phyloP scores from a whole-genome alignment of 2,113 vertebrate genomes.

The Pampusana beccarii region DNA sequence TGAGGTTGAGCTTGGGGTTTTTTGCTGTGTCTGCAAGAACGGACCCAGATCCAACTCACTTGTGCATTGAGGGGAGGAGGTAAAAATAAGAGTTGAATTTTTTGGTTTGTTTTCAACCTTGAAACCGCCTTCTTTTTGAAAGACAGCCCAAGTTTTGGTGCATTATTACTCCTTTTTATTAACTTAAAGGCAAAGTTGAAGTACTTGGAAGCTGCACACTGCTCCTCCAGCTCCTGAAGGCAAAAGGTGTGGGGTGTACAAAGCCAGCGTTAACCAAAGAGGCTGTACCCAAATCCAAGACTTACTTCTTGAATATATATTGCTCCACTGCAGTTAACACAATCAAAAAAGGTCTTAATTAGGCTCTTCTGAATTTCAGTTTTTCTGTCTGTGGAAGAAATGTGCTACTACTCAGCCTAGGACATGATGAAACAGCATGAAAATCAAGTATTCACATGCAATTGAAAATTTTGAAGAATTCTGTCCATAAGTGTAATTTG shows the following conservation, averaged over 20 bases:
- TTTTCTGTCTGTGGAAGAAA: background rate
- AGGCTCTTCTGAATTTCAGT: background rate
- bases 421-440: background rate
- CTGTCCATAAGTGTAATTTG: background rate
- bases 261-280: background rate
- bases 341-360: background rate
- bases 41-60: background rate
- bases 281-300: background rate
- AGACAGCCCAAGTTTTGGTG: background rate
- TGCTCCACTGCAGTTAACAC: background rate
- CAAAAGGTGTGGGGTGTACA: background rate
- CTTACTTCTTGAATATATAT: background rate
- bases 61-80: background rate
- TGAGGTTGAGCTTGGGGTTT: rapidly evolving
- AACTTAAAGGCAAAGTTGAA: background rate
- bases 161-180: background rate
- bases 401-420: rapidly evolving
- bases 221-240: background rate
- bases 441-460: background rate
- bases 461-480: background rate
- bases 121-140: background rate
- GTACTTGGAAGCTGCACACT: background rate
- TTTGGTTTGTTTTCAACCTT: background rate
- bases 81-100: background rate
- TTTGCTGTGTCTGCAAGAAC: background rate